Evolutionary conservation across 2,113 vertebrate species (phyloP), one percentile per base, ranked within the genome.

Genomic region (Notechis scutatus): DNA sequence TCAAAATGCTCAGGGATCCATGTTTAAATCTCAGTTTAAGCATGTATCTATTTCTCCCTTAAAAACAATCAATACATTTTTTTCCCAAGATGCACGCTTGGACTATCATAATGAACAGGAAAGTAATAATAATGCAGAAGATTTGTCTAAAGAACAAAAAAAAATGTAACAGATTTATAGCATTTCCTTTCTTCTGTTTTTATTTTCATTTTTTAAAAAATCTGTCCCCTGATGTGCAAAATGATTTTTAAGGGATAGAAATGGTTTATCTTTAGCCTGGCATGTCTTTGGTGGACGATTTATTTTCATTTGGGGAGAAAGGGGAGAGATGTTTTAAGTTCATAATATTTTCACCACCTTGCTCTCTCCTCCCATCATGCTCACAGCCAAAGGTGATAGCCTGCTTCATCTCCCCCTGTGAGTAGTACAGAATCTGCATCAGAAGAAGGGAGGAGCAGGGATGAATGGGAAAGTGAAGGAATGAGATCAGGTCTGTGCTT

Each of bases 321-420:
- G 56, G 94, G 92, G 86, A 95, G 95, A 96, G 94, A 95, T 95
- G 96, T 97, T 50, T 97, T 93, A 97, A 96, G 93, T 96, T 97
- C 96, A 96, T 96, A 96, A 94, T 95, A 52, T 96, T 95, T 94
- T 95, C 95, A 92, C 94, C 56, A 90, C 92, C 94, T 95, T 94
- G 39, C 89, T 95, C 59, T 95, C 92, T 45, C 92, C 81, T 96
- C 89, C 93, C 90, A 85, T 92, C 87, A 86, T 95, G 95, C 94
- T 96, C 91, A 59, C 89, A 96, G 95, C 95, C 96, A 96, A 94
- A 97, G 95, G 96, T 95, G 96, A 96, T 96, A 95, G 81, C 90
- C 74, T 95, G 42, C 74, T 89, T 81, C 39, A 0, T 52, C 5
- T 95, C 94, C 93, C 94, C 94, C 26, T 92, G 94, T 94, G 95